Base-by-base conservation (phyloP, 2,113 vertebrate species). In the Passer domesticus region DNA sequence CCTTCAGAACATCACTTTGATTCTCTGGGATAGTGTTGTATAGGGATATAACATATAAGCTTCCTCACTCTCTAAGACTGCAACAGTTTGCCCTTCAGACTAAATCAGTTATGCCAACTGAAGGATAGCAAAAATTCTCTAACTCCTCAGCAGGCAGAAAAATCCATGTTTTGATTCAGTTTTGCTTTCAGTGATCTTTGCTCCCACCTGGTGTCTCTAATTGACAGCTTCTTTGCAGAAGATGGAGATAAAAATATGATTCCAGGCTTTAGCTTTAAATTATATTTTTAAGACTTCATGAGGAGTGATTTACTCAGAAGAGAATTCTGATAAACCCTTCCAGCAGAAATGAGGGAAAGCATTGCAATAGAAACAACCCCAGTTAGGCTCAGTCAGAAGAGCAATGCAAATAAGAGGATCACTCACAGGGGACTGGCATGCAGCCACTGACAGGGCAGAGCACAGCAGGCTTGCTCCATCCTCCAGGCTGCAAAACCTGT, bases 161-260 rank as follows among this genome's bases (percentile, higher is more conserved):
- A 91, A 94, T 52, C 37, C 70, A 55, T 46, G 47, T 44, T 87
- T 87, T 50, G 50, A 88, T 89, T 85, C 55, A 43, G 39, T 73
- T 92, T 66, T 69, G 53, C 41, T 92, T 89, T 95, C 81, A 85
- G 77, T 87, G 81, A 87, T 95, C 91, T 95, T 92, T 91, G 70
- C 78, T 95, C 84, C 81, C 74, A 85, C 84, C 67, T 77, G 87
- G 39, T 77, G 81, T 85, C 74, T 79, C 62, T 95, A 95, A 95
- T 89, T 89, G 89, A 90, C 78, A 95, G 74, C 75, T 89, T 58
- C 70, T 83, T 85, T 85, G 84, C 13, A 17, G 66, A 90, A 80
- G 83, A 58, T 67, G 64, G 56, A 86, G 55, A 67, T 30, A 67
- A 81, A 49, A 85, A 58, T 49, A 27, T 6, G 25, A 96, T 88